A percentile compares a stretch with the other conserved stretches of the same genome.
These are phyloP conservation scores for Rhadinocentrus ornatus DNA, from an alignment of 2,797 vertebrate species.

Conservation along the genomic window DNA sequence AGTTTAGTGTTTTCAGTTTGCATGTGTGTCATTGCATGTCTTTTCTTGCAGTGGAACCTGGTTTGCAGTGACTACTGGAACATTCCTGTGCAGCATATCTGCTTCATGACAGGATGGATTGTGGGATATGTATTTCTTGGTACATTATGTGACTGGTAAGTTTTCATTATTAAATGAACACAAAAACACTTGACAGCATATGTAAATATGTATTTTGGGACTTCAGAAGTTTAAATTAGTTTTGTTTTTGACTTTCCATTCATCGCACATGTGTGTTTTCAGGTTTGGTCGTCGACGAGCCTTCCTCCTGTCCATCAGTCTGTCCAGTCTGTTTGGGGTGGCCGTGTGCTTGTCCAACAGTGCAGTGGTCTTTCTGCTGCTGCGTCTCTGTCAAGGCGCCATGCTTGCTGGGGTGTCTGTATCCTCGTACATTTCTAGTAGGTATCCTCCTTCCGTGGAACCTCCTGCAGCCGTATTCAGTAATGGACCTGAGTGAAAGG, in stretches of 20 bases:
- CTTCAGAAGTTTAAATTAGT: neutral
- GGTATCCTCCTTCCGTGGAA: constrained; percentile 48
- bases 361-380: constrained; percentile 78
- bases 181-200: neutral
- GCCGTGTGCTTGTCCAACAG: constrained; percentile 80
- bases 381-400: constrained; percentile 83
- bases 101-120: constrained; percentile 88
- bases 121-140: constrained; percentile 86
- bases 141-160: constrained; percentile 87
- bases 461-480: neutral
- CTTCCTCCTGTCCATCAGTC: constrained; percentile 82
- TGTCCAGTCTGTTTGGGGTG: constrained; percentile 83
- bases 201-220: neutral
- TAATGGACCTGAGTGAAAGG: neutral
- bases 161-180: neutral
- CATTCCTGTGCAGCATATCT: constrained; percentile 87
- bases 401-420: constrained; percentile 86
- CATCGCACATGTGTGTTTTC: constrained; percentile 20
- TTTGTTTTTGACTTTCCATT: neutral
- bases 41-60: constrained; percentile 86
- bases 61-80: constrained; percentile 88
- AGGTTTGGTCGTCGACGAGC: constrained; percentile 86
- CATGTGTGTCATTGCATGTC: neutral
- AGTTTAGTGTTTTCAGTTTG: constrained; percentile 4
- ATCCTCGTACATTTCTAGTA: constrained; percentile 86